Conservation (phyloP, 2,113 vertebrate species). For the Micronisus gabar region DNA sequence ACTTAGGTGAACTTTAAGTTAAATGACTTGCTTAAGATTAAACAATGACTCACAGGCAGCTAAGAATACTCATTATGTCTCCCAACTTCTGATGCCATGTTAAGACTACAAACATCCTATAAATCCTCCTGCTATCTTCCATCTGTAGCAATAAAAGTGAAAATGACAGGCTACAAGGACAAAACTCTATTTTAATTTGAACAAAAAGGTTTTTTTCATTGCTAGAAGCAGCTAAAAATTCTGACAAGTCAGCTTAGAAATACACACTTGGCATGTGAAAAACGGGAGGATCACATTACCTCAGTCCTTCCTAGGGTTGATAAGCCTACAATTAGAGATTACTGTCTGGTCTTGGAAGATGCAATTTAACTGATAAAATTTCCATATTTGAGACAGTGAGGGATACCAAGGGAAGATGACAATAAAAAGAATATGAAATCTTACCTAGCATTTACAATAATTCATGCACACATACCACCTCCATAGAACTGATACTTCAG, state of each 20-base stretch:
- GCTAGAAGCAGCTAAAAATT: background rate
- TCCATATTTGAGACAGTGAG: background rate
- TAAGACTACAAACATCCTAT: background rate
- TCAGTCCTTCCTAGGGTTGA: background rate
- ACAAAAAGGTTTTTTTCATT: background rate
- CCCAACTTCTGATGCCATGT: background rate
- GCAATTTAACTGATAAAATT: background rate
- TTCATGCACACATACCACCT: background rate
- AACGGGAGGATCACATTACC: background rate
- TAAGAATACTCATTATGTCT: background rate
- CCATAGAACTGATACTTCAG: background rate
- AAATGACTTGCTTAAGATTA: background rate
- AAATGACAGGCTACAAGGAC: background rate
- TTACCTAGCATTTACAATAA: background rate
- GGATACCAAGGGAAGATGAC: background rate
- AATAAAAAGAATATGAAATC: background rate
- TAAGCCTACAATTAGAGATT: background rate
- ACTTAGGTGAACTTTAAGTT: background rate
- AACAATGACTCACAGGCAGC: background rate
- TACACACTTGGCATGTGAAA: background rate
- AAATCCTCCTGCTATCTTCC: background rate
- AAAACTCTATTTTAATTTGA: background rate
- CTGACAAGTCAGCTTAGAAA: background rate
- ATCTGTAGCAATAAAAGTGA: background rate
- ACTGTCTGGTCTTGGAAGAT: background rate